Base-by-base conservation (phyloP, 2,888 invertebrate species). In the Drosophila macrospina region DNA sequence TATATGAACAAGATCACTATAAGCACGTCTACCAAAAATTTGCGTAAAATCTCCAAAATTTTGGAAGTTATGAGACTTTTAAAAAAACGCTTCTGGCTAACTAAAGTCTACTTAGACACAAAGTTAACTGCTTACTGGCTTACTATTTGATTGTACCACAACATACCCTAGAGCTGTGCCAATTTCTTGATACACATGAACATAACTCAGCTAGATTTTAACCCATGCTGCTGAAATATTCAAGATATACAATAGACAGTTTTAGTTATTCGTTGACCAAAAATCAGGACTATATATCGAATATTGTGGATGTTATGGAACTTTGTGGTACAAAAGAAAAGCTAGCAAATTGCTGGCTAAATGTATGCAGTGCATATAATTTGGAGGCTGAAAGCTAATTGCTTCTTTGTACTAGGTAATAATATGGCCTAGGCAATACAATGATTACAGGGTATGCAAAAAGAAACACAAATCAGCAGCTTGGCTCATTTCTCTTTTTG, bases 401-500 rank as follows among this genome's bases (percentile, higher is more conserved):
- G 28, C 28, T 1, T 28, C 5, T 4, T 1, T 26, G 10, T 16
- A 39, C 16, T 39, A 10, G 41, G n/a, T 28, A 26, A 15, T 26
- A 5, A 8, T 5, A 15, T 13, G 15, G 44, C 15, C 28, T 16
- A 3, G 20, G 3, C 20, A 20, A 20, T 20, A 3, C 20, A 20
- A 20, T 20, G 20, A 30, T 55, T 39, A 24, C 8, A 62, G 62
- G 56, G 56, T 61, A 32, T 47, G 15, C 20, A 20, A 20, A 41
- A 41, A 56, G 5, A 48, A 52, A 20, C 47, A 54, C 61, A 61
- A 65, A 61, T 60, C 65, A 52, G 60, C 61, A 41, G 47, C 41
- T 66, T 32, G 48, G 48, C 68, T 80, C 77, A 78, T 80, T 78
- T 78, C 80, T 80, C 80, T 80, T 72, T 76, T 69, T 48, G 77